Evolutionary conservation across 2,888 invertebrate genomes (phyloP), one percentile per base, ranked within the genome.

Genomic region (Euplagia quadripunctaria): DNA sequence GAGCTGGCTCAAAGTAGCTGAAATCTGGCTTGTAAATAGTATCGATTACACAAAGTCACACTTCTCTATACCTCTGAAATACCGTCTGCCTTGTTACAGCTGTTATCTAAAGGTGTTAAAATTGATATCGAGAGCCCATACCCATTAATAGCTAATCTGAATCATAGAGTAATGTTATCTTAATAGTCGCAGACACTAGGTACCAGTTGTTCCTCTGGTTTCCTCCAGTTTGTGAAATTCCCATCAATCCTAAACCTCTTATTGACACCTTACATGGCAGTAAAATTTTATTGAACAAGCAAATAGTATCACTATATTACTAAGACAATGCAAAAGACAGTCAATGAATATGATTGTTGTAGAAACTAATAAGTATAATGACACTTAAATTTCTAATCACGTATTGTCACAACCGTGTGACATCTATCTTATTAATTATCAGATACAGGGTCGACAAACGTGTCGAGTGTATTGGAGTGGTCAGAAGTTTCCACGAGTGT

Each of bases 401-500:
- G 66, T 75, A 77, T 75, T 81, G 74, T 81, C 72, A 79, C 61
- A 76, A 79, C 73, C 73, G 71, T 71, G 74, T 77, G 79, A 73
- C 78, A 82, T 77, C 76, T 83, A 80, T 82, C 79, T 78, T 85
- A 80, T 80, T 85, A 82, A 85, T 86, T 82, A 79, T 85, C 85
- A 83, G 81, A 78, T 68, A 78, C 75, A 81, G 79, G 81, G 81
- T 82, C 81, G 80, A 80, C 80, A 80, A 84, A 81, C 79, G 74
- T 77, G 79, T 73, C 73, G 76, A 81, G 75, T 83, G 74, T 80
- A 79, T 83, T 86, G 74, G 75, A 89, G 87, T 88, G 89, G 88
- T 87, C 91, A 92, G 86, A 93, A 92, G 90, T 93, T 94, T 94
- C 93, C 94, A 92, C 83, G 73, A 90, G 88, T 88, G 76, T 76